Base-by-base conservation (phyloP, 1,140 invertebrate genomes). In the Nasonia longicornis region DNA sequence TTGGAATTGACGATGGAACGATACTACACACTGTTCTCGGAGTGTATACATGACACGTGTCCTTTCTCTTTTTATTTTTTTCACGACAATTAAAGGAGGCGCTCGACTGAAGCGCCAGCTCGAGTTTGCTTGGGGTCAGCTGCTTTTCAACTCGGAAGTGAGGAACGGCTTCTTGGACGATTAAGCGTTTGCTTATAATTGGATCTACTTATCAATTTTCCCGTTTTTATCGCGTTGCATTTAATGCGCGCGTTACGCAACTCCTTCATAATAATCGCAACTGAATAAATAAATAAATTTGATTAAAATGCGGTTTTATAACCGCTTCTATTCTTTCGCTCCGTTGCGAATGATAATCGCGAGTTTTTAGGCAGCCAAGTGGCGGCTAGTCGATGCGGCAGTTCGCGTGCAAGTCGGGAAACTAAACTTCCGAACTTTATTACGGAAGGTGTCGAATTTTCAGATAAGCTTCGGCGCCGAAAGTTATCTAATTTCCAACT, bases 401-500 rank as follows among this genome's bases (percentile, higher is more conserved):
- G 76, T 67, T 82, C 63, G 80, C 80, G 80, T 82, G 80, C 69
- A 67, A n/a, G 31, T 45, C 12, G 12, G 52, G 11, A 73, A 71
- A 71, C 52, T 31, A 77, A 81, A 81, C n/a, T 81, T 81, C 58
- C 10, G 70, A 82, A 82, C 75, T 77, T 82, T 82, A 78, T 78
- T 78, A 82, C 71, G 64, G 20, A 22, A 64, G 38, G 58, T 76
- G 71, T 79, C 72, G 64, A 76, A 79, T 63, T 82, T 35, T 69
- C 45, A 76, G 71, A 82, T 71, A 45, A 79, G 38, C 45, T 12
- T 79, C 81, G 74, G 31, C 67, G 45, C 35, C n/a, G 31, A 79
- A 82, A 79, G 77, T 82, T 82, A 79, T 79, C 81, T 79, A 79
- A 79, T 75, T 79, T 82, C n/a, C 72, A 82, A 79, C 72, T 73